Evolutionary conservation across 2,888 invertebrate genomes (phyloP), one percentile per base, ranked within the genome.

Genomic region (Ceratothoa steindachneri): DNA sequence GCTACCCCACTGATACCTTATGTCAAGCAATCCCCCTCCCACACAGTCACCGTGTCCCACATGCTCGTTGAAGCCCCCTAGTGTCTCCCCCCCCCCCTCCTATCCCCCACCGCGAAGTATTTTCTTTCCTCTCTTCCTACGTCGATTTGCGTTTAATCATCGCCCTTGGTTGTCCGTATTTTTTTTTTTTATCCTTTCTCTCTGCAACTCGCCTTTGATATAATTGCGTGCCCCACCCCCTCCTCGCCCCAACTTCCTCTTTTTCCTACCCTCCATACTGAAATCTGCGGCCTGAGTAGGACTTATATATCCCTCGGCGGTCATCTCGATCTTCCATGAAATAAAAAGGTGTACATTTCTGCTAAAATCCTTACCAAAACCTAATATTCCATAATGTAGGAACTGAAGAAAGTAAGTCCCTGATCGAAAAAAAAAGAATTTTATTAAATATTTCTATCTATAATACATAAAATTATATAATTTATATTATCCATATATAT

Each of bases 381-480:
- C n/a, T n/a, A n/a, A n/a, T n/a, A n/a, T n/a, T n/a, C n/a, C n/a
- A n/a, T n/a, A n/a, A n/a, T n/a, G n/a, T n/a, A n/a, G 41, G 41
- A 15, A 15, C 41, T 41, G 15, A 41, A 9, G 41, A 41, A 41
- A 41, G 3, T 24, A 7, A 66, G 7, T 28, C 15, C n/a, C 5
- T 28, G 7, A 66, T 27, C 24, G 7, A 66, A 66, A 15, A 66
- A 66, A 15, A 66, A 28, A 66, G 24, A 66, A 15, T 28, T 66
- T 28, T 66, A 66, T 66, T 71, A 66, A 51, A 66, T 71, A 66
- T 64, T 22, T 66, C 15, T 53, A 30, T 15, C 12, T 53, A 55
- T 29, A 55, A 52, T 66, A 65, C 53, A 53, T 70, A 70, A 22
- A 66, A 41, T 52, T 70, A 73, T 73, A 70, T 70, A 73, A 55